Evolutionary conservation across 2,888 invertebrate genomes (phyloP).

Genomic region (Acanthococcus lagerstroemiae): DNA sequence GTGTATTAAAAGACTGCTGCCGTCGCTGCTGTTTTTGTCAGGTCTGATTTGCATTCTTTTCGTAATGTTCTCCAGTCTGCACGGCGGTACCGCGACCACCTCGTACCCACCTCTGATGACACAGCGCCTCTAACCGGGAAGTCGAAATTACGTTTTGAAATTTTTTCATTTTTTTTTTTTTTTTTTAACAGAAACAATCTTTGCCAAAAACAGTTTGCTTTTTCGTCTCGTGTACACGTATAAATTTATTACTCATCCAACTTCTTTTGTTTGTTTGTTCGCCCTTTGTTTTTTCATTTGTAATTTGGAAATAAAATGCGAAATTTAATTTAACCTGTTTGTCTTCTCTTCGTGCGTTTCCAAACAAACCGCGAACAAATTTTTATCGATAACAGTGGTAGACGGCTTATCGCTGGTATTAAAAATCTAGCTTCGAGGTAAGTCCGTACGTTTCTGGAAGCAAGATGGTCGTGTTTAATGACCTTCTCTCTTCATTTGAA

Average conservation of each 20-base stretch:
- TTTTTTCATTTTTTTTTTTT: neutral
- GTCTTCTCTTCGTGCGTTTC: no score
- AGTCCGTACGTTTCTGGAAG: no score
- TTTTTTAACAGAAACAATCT: constrained; percentile 19
- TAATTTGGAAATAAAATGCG: no score
- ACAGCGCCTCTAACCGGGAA: constrained; percentile 13
- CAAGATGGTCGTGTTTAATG: no score
- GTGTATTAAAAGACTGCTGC: constrained; percentile 28
- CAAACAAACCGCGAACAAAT: no score
- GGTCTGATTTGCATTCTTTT: constrained; percentile 30
- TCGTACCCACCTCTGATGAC: constrained; percentile 2
- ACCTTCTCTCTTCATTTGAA: no score
- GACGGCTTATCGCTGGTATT: no score
- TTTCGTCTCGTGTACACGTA: neutral
- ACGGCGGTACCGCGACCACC: neutral
- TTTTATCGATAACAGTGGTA: no score
- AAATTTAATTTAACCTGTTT: no score
- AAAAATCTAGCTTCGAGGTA: no score
- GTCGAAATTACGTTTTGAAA: constrained; percentile 24
- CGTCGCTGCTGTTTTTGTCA: constrained; percentile 29
- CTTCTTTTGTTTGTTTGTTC: neutral
- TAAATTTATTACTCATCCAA: neutral
- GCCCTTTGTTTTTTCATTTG: neutral
- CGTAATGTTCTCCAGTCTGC: constrained; percentile 12
- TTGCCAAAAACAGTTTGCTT: constrained; percentile 18